phyloP scores from a whole-genome alignment of 2,797 vertebrate genomes.

The Eulemur coronatus region DNA sequence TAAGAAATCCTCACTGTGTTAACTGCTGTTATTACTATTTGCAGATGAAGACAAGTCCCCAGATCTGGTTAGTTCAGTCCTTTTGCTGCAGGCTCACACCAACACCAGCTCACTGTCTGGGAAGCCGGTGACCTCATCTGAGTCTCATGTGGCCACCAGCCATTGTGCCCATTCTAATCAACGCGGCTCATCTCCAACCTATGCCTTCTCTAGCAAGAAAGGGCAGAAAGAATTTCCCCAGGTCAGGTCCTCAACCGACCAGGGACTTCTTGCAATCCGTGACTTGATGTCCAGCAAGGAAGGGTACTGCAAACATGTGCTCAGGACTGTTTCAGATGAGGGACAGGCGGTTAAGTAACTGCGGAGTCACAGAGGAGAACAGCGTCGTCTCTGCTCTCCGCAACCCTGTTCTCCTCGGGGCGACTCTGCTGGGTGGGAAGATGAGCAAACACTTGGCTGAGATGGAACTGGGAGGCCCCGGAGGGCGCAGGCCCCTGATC shows the following conservation, averaged over 20 bases:
- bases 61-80: not conserved
- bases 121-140: not conserved
- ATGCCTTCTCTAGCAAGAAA: not conserved
- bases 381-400: not conserved
- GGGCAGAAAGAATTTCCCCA: not conserved
- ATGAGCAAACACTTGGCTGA: not conserved
- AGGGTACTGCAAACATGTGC: accelerated
- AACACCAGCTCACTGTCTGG: not conserved
- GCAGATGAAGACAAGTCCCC: not conserved
- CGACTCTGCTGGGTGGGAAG: accelerated
- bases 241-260: not conserved
- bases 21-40: not conserved
- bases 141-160: not conserved
- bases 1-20: not conserved
- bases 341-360: not conserved
- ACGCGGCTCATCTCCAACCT: accelerated
- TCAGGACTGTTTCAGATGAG: too few species aligned
- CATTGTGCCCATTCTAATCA: not conserved
- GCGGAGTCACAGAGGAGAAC: not conserved
- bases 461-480: not conserved
- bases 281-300: not conserved
- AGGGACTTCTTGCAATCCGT: not conserved
- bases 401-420: not conserved
- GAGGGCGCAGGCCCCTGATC: not conserved
- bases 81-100: not conserved